Evolutionary conservation across 2,113 vertebrate genomes (phyloP).

Genomic region (Brienomyrus longianalis): DNA sequence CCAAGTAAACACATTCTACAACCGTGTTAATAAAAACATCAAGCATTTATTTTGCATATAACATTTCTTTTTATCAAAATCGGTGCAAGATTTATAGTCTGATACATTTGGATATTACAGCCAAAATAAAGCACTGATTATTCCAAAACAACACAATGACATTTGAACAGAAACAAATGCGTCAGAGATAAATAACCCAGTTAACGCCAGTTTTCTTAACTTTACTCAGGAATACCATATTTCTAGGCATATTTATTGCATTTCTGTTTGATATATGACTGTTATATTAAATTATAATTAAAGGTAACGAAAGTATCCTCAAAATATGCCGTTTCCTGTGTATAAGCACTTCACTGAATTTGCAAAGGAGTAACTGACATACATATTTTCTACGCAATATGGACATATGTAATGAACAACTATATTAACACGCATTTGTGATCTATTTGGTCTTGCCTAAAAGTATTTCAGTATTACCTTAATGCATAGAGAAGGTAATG

Average conservation of each 20-base stretch:
- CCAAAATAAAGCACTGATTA: constrained; percentile 3
- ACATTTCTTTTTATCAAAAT: background rate
- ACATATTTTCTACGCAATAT: background rate
- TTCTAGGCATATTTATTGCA: background rate
- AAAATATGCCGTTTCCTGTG: background rate
- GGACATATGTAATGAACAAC: background rate
- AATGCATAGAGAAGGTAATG: background rate
- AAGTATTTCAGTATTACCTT: background rate
- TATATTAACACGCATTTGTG: background rate
- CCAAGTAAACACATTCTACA: background rate
- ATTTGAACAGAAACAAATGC: background rate
- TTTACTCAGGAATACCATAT: background rate
- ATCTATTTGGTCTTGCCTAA: background rate
- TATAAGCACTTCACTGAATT: background rate
- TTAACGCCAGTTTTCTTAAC: background rate
- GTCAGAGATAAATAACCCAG: background rate
- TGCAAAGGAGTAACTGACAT: background rate
- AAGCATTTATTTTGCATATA: background rate
- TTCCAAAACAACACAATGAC: background rate
- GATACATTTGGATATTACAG: background rate
- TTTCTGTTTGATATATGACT: background rate
- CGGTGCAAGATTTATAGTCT: background rate
- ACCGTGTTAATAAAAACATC: background rate
- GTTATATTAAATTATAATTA: background rate
- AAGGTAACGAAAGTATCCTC: background rate